Conservation (phyloP, 2,888 invertebrate genomes). For the Troilus luridus region DNA sequence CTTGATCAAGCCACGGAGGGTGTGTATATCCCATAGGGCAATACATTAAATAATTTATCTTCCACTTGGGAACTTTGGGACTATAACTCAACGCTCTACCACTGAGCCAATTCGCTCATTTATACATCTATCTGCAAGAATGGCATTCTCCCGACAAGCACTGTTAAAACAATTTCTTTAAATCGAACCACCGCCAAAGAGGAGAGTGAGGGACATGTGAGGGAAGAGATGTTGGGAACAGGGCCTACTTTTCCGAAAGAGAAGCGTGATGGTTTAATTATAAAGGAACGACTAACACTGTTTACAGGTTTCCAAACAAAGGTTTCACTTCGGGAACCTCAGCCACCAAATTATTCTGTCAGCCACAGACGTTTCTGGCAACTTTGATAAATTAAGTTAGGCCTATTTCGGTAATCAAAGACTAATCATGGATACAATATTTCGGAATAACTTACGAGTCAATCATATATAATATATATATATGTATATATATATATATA, state of each 20-base stretch:
- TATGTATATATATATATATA: too few relatives aligned
- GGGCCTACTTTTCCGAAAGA: conserved; percentile 34
- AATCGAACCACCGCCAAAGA: neutral
- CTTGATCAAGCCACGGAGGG: too few relatives aligned
- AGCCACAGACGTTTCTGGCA: conserved; percentile 49
- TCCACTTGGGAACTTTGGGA: too few relatives aligned
- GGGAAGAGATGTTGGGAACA: conserved; percentile 25
- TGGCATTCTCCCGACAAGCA: neutral
- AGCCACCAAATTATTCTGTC: conserved; percentile 53
- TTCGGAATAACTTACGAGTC: neutral
- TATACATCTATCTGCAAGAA: too few relatives aligned
- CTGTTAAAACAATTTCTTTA: neutral
- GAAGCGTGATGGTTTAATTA: conserved; percentile 28
- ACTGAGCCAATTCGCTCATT: too few relatives aligned
- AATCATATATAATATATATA: too few relatives aligned
- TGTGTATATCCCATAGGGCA: too few relatives aligned
- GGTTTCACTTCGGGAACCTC: neutral
- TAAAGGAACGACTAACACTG: conserved; percentile 30
- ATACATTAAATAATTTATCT: too few relatives aligned
- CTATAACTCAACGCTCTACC: too few relatives aligned
- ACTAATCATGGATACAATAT: conserved; percentile 9
- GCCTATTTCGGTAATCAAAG: conserved; percentile 41
- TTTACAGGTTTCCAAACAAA: conserved; percentile 29
- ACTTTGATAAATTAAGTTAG: conserved; percentile 57
- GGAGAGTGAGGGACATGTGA: neutral